These are phyloP conservation scores for Megastigmus dorsalis DNA, from an alignment of 2,888 invertebrate genomes.

Conservation along the genomic window DNA sequence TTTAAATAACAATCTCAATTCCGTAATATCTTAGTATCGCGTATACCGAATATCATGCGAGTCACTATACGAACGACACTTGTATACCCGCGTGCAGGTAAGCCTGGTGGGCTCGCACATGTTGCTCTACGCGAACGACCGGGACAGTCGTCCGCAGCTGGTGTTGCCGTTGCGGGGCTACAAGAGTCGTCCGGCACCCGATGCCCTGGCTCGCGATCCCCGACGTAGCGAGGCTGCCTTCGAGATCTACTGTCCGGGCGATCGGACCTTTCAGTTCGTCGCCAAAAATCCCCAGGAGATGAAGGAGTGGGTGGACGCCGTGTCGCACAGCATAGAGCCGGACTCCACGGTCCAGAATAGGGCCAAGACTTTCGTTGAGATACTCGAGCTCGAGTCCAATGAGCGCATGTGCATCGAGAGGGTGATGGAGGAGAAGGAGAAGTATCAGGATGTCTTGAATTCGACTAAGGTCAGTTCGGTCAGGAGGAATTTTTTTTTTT, in stretches of 20 bases:
- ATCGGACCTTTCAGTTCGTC: slow-evolving; percentile 67
- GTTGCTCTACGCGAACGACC: slow-evolving; percentile 66
- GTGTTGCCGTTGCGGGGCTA: slow-evolving; percentile 67
- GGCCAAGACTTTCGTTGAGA: slow-evolving; percentile 26
- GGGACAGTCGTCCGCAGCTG: slow-evolving; percentile 64
- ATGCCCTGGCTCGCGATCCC: slow-evolving; percentile 60
- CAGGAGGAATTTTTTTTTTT: too few relatives aligned
- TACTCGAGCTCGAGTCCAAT: slow-evolving; percentile 43
- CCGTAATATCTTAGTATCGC: too few relatives aligned
- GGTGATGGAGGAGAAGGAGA: slow-evolving; percentile 51
- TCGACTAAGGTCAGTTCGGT: slow-evolving; percentile 44
- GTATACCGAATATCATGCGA: too few relatives aligned
- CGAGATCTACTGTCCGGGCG: slow-evolving; percentile 69
- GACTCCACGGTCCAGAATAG: neutral
- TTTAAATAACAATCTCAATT: too few relatives aligned
- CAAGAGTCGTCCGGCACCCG: slow-evolving; percentile 66
- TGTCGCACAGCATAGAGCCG: slow-evolving; percentile 35
- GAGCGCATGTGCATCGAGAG: slow-evolving; percentile 48
- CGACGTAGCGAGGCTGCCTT: slow-evolving; percentile 68
- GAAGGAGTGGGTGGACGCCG: slow-evolving; percentile 68
- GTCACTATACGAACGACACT: too few relatives aligned
- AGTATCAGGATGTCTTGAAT: slow-evolving; percentile 43
- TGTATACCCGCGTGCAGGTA: too few relatives aligned
- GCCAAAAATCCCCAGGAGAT: slow-evolving; percentile 67
- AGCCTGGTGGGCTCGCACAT: slow-evolving; percentile 67